Evolutionary conservation across 1,140 invertebrate species (phyloP).

Genomic region (Drosophila aff.): DNA sequence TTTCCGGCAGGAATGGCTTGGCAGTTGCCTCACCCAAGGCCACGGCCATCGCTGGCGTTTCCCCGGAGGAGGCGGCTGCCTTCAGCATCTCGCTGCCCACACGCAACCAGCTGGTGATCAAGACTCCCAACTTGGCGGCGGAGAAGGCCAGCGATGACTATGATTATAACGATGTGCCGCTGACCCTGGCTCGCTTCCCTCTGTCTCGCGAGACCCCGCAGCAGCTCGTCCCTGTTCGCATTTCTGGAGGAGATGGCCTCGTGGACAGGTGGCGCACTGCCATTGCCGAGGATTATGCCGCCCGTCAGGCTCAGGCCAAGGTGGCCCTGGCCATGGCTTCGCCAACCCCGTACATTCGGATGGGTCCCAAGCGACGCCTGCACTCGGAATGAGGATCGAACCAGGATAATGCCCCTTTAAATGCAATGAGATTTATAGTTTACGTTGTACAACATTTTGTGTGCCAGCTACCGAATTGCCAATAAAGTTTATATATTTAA

Average conservation of each 20-base stretch:
- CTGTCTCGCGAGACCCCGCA: constrained; percentile 52
- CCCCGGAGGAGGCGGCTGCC: constrained; percentile 86
- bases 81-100: constrained; percentile 79
- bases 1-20: constrained; percentile 88
- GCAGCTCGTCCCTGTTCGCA: constrained; percentile 27
- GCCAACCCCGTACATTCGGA: constrained; percentile 45
- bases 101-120: constrained; percentile 78
- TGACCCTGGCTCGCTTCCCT: constrained; percentile 47
- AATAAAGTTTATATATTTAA: constrained; percentile 65
- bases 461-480: constrained; percentile 69
- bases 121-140: constrained; percentile 62
- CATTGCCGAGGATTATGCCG: constrained; percentile 78
- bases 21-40: constrained; percentile 89
- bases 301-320: constrained; percentile 40
- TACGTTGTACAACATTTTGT: constrained; percentile 45
- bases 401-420: neutral
- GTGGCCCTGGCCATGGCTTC: constrained; percentile 25
- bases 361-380: constrained; percentile 67
- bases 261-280: constrained; percentile 73
- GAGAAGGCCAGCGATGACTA: constrained; percentile 71
- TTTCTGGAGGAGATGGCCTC: constrained; percentile 47
- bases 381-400: constrained; percentile 52
- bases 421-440: constrained; percentile 31
- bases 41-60: constrained; percentile 89
- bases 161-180: constrained; percentile 62